Conservation (phyloP, 2,113 vertebrate species). For the Antechinus stuartii region DNA sequence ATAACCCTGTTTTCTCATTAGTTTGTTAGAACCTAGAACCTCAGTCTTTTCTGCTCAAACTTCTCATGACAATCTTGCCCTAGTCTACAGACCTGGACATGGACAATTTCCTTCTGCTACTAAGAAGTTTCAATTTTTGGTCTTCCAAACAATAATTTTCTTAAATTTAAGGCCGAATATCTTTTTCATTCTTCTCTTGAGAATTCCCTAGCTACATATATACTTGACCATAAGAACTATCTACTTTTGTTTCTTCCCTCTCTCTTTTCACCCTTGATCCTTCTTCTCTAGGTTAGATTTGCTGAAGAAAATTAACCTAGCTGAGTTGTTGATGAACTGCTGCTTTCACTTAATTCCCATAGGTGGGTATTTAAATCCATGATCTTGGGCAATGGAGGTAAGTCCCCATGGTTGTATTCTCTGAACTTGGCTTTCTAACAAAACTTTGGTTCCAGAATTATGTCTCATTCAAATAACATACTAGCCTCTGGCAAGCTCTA, state of each 20-base stretch:
- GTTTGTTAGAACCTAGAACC: neutral
- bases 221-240: too few species aligned
- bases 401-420: neutral
- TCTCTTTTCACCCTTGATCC: neutral
- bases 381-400: neutral
- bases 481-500: neutral
- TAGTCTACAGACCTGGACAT: neutral
- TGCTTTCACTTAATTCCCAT: neutral
- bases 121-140: neutral
- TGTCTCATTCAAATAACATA: neutral
- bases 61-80: neutral
- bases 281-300: neutral
- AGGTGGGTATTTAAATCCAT: neutral
- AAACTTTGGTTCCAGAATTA: neutral
- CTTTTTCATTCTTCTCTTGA: neutral
- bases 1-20: neutral
- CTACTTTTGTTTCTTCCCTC: neutral
- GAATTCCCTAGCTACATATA: too few species aligned
- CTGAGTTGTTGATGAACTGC: neutral
- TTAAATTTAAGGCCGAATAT: neutral
- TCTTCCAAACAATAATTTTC: neutral
- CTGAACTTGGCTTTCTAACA: neutral
- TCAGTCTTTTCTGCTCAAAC: neutral
- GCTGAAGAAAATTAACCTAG: neutral
- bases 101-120: neutral